Evolutionary conservation across 2,797 vertebrate species (phyloP), one percentile per base, ranked within the genome.

Genomic region (Rachycentron canadum): DNA sequence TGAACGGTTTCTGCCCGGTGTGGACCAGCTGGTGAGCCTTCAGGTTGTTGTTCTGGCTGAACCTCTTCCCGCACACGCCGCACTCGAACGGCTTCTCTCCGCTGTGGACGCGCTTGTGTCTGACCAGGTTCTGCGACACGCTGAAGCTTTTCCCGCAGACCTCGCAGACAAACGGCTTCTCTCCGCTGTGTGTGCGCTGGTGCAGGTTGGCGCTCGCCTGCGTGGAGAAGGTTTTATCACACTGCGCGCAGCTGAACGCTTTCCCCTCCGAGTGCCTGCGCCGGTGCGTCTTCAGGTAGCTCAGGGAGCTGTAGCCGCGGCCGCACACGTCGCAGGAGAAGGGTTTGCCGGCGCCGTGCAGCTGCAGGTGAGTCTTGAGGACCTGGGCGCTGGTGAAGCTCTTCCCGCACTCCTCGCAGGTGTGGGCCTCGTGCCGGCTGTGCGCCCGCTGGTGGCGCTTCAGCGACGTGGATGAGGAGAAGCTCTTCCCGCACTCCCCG

Each of bases 61-160:
- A 94, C 1, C 25, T 60, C 72, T 85, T 91, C 11, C 85, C 75
- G 0, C 93, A 94, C 32, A 82, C 9, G 30, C 1, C 0, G 49
- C 92, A 94, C 12, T 61, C 32, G 1, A 87, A 94, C 0, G 90
- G 92, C n/a, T 84, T 90, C 52, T 93, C 92, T 0, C 91, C 91
- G 0, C 81, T 91, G 89, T 94, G 93, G 3, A 90, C 43, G 0
- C 91, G 89, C 23, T 79, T 86, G 83, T 94, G 92, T 17, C 84
- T 41, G 34, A 56, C 47, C 2, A 94, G 86, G 84, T 91, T 91
- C 23, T 88, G 87, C 1, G 71, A 78, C 1, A 90, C 88, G n/a
- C 83, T 84, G 50, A 94, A 94, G 16, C 59, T 79, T 40, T 79
- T 83, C 26, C 85, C 86, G 0, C 92, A 93, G 17, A 88, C 70